A percentile compares a stretch with the other conserved stretches of the same genome.
Evolutionary conservation across 2,888 invertebrate genomes (phyloP).

Genomic region (Spilosoma lubricipeda): DNA sequence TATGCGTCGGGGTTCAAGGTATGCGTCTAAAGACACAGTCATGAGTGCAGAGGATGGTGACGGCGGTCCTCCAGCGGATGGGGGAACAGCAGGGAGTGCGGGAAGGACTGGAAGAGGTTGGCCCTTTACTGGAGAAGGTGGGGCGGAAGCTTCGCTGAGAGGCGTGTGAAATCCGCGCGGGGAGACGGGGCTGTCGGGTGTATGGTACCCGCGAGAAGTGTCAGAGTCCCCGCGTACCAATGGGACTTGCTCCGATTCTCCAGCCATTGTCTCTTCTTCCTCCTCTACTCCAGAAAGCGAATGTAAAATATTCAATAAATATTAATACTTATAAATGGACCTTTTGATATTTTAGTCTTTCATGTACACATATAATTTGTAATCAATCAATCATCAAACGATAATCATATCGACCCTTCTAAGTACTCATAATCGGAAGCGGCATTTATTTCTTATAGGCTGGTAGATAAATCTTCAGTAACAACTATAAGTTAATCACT

Average conservation of each 20-base stretch:
- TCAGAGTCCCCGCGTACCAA: slow-evolving; percentile 86
- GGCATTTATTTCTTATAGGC: neutral
- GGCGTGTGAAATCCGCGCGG: slow-evolving; percentile 93
- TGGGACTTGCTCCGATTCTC: slow-evolving; percentile 75
- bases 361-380: neutral
- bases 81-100: slow-evolving; percentile 75
- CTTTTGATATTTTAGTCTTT: neutral
- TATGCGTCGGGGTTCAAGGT: slow-evolving; percentile 93
- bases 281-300: slow-evolving; percentile 64
- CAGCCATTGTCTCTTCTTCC: slow-evolving; percentile 72
- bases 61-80: slow-evolving; percentile 83
- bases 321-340: slow-evolving; percentile 27
- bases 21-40: slow-evolving; percentile 94
- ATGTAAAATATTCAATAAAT: slow-evolving; percentile 33
- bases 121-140: slow-evolving; percentile 69
- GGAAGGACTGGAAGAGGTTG: slow-evolving; percentile 59
- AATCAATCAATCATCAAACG: no score
- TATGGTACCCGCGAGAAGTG: slow-evolving; percentile 85
- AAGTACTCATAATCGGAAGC: neutral
- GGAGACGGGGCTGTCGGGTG: slow-evolving; percentile 73
- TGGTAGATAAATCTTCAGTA: no score
- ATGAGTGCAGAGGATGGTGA: slow-evolving; percentile 94
- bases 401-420: neutral
- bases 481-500: neutral
- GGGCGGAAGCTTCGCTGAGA: slow-evolving; percentile 86